phyloP scores from a whole-genome alignment of 2,888 invertebrate species.

The Mycogona germanica region DNA sequence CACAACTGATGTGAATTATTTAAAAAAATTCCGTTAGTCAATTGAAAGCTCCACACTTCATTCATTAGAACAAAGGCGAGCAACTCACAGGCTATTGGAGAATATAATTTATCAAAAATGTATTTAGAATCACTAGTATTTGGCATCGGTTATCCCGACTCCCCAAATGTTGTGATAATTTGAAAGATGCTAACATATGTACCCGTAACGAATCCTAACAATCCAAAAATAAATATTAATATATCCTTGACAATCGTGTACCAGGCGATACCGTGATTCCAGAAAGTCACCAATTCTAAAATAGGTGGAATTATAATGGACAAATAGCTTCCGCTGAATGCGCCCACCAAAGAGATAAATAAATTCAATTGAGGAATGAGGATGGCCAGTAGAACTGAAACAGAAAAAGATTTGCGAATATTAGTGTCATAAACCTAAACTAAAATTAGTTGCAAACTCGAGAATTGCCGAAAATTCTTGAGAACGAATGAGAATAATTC shows the following conservation, averaged over 20 bases:
- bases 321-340: constrained; percentile 73
- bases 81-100: too few relatives aligned
- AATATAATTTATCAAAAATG: too few relatives aligned
- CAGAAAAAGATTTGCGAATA: constrained; percentile 15
- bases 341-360: constrained; percentile 79
- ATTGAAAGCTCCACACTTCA: too few relatives aligned
- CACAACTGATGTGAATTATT: too few relatives aligned
- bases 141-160: too few relatives aligned
- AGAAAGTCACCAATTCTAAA: constrained; percentile 72
- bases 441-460: too few relatives aligned
- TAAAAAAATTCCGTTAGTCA: too few relatives aligned
- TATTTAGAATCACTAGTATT: too few relatives aligned
- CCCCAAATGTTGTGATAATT: constrained; percentile 12
- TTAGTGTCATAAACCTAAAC: too few relatives aligned
- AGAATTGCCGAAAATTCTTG: too few relatives aligned
- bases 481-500: too few relatives aligned
- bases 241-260: constrained; percentile 28
- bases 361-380: constrained; percentile 73
- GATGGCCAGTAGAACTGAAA: constrained; percentile 58
- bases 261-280: constrained; percentile 44
- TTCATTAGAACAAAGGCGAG: too few relatives aligned
- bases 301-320: constrained; percentile 79
- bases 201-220: constrained; percentile 68
- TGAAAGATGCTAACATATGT: constrained; percentile 10
- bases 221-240: constrained; percentile 57